phyloP scores from a whole-genome alignment of 2,113 vertebrate genomes.

The Rattus norvegicus region DNA sequence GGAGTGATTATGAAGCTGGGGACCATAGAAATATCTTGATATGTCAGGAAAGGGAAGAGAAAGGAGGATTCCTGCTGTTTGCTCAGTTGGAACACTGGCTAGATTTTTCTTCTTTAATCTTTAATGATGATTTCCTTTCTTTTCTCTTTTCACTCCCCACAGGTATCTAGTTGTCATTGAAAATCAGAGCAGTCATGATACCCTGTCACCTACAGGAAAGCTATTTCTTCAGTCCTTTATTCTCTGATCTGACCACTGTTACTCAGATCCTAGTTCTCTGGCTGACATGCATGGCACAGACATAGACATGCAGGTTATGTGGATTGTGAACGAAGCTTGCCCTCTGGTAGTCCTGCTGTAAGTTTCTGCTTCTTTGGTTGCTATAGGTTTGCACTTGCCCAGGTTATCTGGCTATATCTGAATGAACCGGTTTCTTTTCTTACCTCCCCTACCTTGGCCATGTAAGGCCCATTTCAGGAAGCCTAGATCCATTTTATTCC shows the following conservation, averaged over 20 bases:
- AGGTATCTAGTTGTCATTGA: background rate
- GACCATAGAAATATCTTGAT: slow-evolving; percentile 11
- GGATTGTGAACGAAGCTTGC: background rate
- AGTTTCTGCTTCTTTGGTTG: background rate
- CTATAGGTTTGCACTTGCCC: background rate
- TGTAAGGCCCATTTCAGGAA: background rate
- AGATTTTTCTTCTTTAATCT: background rate
- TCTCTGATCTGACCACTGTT: background rate
- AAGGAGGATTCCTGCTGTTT: background rate
- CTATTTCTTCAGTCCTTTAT: background rate
- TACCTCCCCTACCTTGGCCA: background rate
- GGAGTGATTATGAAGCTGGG: background rate
- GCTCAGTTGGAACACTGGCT: background rate
- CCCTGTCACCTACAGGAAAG: background rate
- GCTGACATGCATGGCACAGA: too few species aligned
- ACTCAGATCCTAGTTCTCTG: background rate
- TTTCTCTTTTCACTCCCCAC: background rate
- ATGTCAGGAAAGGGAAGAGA: background rate
- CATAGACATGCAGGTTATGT: background rate
- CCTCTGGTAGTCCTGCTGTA: background rate
- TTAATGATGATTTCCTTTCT: background rate
- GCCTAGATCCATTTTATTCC: background rate
- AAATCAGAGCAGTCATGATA: slow-evolving; percentile 14
- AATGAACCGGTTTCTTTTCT: background rate
- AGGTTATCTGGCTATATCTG: background rate